A percentile compares a stretch with the other conserved stretches of the same genome.
Evolutionary conservation across 2,113 vertebrate species (phyloP).

Genomic region (Talpa occidentalis): DNA sequence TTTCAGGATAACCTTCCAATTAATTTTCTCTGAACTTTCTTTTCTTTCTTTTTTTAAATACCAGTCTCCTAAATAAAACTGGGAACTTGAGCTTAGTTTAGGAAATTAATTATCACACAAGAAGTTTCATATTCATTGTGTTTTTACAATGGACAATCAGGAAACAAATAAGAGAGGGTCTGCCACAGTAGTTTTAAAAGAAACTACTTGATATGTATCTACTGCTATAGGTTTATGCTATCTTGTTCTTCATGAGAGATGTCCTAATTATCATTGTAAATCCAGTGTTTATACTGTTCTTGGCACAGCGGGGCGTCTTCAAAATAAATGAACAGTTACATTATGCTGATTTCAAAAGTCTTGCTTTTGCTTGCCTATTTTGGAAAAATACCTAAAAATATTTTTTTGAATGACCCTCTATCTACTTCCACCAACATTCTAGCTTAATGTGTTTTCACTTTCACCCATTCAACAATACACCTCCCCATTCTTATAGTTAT

Average conservation of each 20-base stretch:
- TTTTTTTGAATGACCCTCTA: not conserved
- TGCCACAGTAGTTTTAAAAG: not conserved
- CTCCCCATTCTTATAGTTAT: not conserved
- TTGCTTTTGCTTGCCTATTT: not conserved
- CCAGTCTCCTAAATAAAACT: not conserved
- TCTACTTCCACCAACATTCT: not conserved
- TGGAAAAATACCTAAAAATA: not conserved
- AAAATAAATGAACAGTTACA: slow-evolving; percentile 1
- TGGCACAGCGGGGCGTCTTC: not conserved
- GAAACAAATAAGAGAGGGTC: not conserved
- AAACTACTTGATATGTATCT: not conserved
- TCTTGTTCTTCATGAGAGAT: not conserved
- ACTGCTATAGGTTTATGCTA: not conserved
- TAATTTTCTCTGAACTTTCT: not conserved
- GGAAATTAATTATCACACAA: not conserved
- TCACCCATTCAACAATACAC: not conserved
- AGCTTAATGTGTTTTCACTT: not conserved
- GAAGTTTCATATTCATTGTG: not conserved
- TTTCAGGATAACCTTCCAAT: not conserved
- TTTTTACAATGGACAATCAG: not conserved
- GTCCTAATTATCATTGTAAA: not conserved
- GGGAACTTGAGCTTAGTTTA: not conserved
- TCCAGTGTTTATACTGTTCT: not conserved
- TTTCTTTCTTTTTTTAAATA: not conserved
- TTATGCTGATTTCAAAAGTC: not conserved